Percentiles rank a stretch among this genome's conserved stretches.
Evolutionary conservation across 23 tunicate species (phyloP).

Genomic region (Aplidium turbinatum): DNA sequence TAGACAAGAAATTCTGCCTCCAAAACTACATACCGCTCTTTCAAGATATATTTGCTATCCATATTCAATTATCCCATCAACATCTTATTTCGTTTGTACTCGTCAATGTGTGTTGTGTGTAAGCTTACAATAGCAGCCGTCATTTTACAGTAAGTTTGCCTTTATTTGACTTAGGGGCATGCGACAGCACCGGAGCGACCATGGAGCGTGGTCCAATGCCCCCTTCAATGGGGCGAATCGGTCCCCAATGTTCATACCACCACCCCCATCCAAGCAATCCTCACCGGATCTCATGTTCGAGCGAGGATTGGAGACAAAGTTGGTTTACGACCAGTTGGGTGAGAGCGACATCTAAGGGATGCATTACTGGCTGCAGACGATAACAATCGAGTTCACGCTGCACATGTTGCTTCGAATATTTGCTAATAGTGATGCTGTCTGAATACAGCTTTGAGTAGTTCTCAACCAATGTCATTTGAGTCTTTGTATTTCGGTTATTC

Average conservation of each 20-base stretch:
- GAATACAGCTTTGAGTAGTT: too few species aligned
- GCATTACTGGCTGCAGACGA: too few species aligned
- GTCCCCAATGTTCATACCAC: conserved; percentile 59
- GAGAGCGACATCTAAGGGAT: too few species aligned
- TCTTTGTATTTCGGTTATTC: too few species aligned
- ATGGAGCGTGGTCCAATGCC: conserved; percentile 60
- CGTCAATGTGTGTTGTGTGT: not conserved
- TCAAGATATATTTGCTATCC: too few species aligned
- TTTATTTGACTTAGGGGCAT: conserved; percentile 33
- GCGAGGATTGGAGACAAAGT: conserved; percentile 33
- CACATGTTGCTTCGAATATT: too few species aligned
- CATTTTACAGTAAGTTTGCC: not conserved
- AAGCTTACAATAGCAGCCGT: not conserved
- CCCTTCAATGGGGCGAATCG: conserved; percentile 19
- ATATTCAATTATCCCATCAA: too few species aligned
- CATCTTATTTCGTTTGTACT: not conserved
- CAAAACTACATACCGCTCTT: too few species aligned
- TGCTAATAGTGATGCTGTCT: too few species aligned
- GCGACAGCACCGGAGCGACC: conserved; percentile 76
- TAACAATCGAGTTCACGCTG: too few species aligned
- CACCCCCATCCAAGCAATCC: conserved; percentile 45
- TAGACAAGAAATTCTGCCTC: too few species aligned
- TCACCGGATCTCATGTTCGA: conserved; percentile 57
- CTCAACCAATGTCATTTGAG: too few species aligned
- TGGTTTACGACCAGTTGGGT: conserved; percentile 65